Conservation (phyloP, 2,797 vertebrate genomes). For the Cygnus olor region DNA sequence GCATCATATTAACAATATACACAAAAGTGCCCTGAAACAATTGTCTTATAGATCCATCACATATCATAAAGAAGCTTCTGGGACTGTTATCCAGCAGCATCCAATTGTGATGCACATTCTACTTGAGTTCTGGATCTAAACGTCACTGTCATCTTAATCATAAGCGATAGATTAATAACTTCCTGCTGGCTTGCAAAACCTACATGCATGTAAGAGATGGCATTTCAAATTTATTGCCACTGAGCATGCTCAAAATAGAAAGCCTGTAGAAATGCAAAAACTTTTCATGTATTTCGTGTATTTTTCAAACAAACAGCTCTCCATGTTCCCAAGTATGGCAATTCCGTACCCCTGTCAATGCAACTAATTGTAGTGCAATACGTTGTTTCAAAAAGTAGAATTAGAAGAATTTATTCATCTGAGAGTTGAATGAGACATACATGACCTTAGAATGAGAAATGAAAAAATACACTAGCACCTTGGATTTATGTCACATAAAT, state of each 20-base stretch:
- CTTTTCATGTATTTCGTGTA: neutral
- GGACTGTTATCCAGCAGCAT: constrained; percentile 84
- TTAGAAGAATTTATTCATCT: neutral
- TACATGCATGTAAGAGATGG: constrained; percentile 47
- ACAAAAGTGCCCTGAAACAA: constrained; percentile 90
- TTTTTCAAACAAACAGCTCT: neutral
- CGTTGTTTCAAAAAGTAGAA: neutral
- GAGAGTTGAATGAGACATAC: neutral
- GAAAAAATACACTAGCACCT: neutral
- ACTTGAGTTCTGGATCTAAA: constrained; percentile 72
- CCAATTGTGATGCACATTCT: constrained; percentile 77
- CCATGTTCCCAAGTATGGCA: neutral
- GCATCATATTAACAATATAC: constrained; percentile 92
- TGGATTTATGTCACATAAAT: neutral
- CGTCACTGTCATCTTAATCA: constrained; percentile 72
- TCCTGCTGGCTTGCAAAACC: constrained; percentile 70
- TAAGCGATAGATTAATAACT: constrained; percentile 73
- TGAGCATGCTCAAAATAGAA: constrained; percentile 66
- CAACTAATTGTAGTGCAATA: neutral
- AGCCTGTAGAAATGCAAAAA: constrained; percentile 4
- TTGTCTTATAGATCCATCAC: constrained; percentile 91
- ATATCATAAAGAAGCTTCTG: constrained; percentile 84
- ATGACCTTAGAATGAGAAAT: neutral
- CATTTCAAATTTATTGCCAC: constrained; percentile 65
- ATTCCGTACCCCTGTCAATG: neutral